Conservation (phyloP, 2,113 vertebrate genomes). For the Rhinichthys klamathensis region DNA sequence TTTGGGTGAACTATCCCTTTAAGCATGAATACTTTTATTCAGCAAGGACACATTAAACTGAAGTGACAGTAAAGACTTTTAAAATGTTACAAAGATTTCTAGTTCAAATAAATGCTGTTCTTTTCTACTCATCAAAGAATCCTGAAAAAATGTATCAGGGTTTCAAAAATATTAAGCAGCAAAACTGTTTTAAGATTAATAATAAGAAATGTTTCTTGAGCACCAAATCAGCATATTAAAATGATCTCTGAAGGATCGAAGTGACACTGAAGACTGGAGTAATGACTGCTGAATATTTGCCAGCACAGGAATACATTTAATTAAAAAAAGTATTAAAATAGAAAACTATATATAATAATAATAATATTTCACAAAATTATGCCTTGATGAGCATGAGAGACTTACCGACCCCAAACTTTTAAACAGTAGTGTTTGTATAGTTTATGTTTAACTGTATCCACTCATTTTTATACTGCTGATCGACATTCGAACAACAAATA, state of each 20-base stretch:
- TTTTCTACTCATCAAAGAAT: not conserved
- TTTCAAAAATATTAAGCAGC: not conserved
- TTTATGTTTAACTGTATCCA: slow-evolving; percentile 17
- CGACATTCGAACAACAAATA: not conserved
- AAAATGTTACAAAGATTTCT: no score
- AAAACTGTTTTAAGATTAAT: not conserved
- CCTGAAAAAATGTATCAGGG: not conserved
- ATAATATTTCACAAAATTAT: not conserved
- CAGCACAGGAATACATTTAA: not conserved
- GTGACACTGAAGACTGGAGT: not conserved
- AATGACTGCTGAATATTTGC: not conserved
- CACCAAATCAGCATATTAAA: not conserved
- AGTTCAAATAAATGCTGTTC: no score
- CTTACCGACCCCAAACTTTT: not conserved
- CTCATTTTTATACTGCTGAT: not conserved
- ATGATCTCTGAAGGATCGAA: not conserved
- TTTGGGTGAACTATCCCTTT: no score
- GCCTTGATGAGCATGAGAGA: not conserved
- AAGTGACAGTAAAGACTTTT: no score
- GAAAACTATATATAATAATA: no score
- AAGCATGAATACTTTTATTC: no score
- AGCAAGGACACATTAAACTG: no score
- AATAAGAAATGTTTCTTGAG: not conserved
- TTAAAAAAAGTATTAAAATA: no score
- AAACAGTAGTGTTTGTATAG: slow-evolving; percentile 9